phyloP scores from a whole-genome alignment of 2,113 vertebrate species.

The Willisornis vidua region DNA sequence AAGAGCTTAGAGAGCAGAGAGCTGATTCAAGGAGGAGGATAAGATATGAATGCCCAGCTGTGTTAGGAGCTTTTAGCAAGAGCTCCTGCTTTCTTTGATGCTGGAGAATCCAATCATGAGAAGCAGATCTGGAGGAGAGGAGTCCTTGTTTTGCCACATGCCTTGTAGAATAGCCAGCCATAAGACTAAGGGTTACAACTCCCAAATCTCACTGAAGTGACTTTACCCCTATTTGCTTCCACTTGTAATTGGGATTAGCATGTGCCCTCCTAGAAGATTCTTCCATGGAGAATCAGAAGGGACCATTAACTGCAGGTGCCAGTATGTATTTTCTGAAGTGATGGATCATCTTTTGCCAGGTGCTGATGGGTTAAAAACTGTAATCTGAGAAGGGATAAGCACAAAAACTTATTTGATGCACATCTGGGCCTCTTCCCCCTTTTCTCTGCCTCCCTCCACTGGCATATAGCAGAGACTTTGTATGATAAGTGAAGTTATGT shows the following conservation, averaged over 20 bases:
- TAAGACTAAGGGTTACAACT: neutral
- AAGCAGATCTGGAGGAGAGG: neutral
- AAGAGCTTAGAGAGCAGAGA: neutral
- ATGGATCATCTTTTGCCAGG: neutral
- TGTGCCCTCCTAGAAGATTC: accelerated
- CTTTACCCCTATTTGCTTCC: neutral
- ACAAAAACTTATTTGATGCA: neutral
- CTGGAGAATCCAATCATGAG: neutral
- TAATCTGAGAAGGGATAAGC: neutral
- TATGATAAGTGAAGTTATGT: neutral
- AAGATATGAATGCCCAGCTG: neutral
- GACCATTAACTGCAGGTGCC: neutral
- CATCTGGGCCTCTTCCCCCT: neutral
- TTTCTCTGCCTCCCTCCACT: neutral
- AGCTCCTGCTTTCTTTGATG: neutral
- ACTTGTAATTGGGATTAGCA: neutral
- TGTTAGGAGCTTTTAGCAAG: neutral
- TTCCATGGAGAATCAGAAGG: neutral
- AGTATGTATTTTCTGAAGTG: neutral
- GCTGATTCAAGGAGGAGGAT: neutral
- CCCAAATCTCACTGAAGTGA: neutral
- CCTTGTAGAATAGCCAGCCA: neutral
- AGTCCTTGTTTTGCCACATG: neutral
- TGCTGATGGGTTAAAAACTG: neutral
- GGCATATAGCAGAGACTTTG: neutral